Percentiles rank a stretch among this genome's conserved stretches.
These are phyloP conservation scores for Ectobius pallidus DNA, from an alignment of 2,888 invertebrate species.

Conservation along the genomic window DNA sequence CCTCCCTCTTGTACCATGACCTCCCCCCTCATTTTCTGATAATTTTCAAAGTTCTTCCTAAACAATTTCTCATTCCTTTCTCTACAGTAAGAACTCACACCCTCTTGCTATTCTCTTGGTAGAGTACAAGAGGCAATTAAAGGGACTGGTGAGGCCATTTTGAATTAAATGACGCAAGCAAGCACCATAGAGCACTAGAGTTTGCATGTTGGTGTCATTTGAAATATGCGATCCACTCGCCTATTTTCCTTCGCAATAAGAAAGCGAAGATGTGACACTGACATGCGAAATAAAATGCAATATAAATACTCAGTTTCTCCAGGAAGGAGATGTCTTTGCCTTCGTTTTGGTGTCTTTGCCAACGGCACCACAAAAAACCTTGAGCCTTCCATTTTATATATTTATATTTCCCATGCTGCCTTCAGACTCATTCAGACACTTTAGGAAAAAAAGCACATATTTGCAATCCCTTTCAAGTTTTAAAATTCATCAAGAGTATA, in stretches of 20 bases:
- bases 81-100: conserved; percentile 8
- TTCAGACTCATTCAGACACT: no score
- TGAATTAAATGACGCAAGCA: conserved; percentile 38
- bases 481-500: no score
- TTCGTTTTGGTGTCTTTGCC: no score
- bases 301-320: no score
- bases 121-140: conserved; percentile 41
- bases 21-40: conserved; percentile 34
- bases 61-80: conserved; percentile 37
- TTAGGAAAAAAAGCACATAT: no score
- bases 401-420: no score
- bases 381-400: no score
- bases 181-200: conserved; percentile 1
- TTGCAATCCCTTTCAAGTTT: no score
- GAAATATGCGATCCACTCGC: conserved; percentile 33
- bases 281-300: no score
- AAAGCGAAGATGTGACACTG: conserved; percentile 1
- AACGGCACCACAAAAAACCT: no score
- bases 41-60: conserved; percentile 37
- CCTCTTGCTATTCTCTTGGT: conserved; percentile 23
- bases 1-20: not conserved
- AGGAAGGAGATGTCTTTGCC: no score
- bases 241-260: conserved; percentile 17
- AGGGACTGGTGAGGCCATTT: conserved; percentile 39
- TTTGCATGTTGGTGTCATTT: conserved; percentile 36